These are phyloP conservation scores for Aphaenogaster floridana DNA, from an alignment of 1,140 invertebrate genomes.

Conservation along the genomic window DNA sequence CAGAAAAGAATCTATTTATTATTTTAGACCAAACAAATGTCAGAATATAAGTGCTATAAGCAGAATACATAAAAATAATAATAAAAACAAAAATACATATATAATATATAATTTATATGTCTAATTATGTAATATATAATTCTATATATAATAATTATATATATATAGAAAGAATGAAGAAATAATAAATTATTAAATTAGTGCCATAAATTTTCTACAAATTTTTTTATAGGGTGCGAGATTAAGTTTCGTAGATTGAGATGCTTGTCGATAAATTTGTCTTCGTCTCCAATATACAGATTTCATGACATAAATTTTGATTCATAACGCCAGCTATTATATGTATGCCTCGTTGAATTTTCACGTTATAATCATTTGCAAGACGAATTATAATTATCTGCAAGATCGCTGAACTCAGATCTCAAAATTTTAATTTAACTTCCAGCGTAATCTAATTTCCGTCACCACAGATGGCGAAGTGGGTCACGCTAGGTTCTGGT, in stretches of 20 bases:
- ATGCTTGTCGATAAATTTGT: not conserved
- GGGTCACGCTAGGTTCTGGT: slow-evolving; percentile 22
- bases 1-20: slow-evolving; percentile 35
- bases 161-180: not conserved
- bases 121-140: not conserved
- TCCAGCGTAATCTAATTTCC: slow-evolving; percentile 49
- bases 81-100: not conserved
- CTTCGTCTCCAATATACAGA: not conserved
- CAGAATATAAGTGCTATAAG: not conserved
- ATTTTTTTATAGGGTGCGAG: not conserved
- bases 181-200: slow-evolving; percentile 2
- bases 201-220: not conserved
- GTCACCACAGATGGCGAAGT: slow-evolving; percentile 21
- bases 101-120: not conserved
- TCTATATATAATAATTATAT: not conserved
- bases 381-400: slow-evolving; percentile 49
- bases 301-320: slow-evolving; percentile 15
- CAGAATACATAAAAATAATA: not conserved
- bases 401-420: slow-evolving; percentile 41
- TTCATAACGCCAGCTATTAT: slow-evolving; percentile 7
- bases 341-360: not conserved
- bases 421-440: slow-evolving; percentile 54
- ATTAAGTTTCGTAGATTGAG: not conserved
- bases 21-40: slow-evolving; percentile 5
- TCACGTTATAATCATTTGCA: slow-evolving; percentile 7